Percentiles rank a stretch among this genome's conserved stretches.
These are phyloP conservation scores for Stenolophus ochropezus DNA, from an alignment of 2,888 invertebrate species.

Conservation along the genomic window DNA sequence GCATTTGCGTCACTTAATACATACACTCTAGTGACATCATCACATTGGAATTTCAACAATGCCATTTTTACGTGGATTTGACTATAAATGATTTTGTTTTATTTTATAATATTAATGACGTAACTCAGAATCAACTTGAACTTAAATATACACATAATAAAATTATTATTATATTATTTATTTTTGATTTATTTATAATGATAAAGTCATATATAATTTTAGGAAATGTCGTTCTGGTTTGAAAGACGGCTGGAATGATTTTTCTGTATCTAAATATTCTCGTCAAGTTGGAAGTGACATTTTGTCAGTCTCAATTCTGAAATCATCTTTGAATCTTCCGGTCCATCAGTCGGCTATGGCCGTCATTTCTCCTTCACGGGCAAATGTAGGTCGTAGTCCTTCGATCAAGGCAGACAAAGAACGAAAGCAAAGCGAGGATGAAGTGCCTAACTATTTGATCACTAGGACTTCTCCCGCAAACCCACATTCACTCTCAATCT, in stretches of 20 bases:
- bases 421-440: background rate
- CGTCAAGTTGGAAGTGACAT: background rate
- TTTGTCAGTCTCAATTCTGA: background rate
- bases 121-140: no score
- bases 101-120: no score
- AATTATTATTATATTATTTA: no score
- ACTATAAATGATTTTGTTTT: no score
- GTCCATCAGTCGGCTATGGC: background rate
- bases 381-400: background rate
- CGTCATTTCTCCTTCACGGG: background rate
- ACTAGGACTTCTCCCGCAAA: background rate
- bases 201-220: no score
- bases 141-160: no score
- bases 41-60: no score
- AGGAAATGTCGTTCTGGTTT: no score
- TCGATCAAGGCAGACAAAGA: constrained; percentile 13
- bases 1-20: no score
- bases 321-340: background rate
- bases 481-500: background rate
- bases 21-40: no score
- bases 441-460: constrained; percentile 16
- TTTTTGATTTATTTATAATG: no score
- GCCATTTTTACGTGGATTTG: no score
- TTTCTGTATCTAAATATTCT: background rate
- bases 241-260: background rate